phyloP scores from a whole-genome alignment of 2,797 vertebrate genomes.

The Pteropus rufus region DNA sequence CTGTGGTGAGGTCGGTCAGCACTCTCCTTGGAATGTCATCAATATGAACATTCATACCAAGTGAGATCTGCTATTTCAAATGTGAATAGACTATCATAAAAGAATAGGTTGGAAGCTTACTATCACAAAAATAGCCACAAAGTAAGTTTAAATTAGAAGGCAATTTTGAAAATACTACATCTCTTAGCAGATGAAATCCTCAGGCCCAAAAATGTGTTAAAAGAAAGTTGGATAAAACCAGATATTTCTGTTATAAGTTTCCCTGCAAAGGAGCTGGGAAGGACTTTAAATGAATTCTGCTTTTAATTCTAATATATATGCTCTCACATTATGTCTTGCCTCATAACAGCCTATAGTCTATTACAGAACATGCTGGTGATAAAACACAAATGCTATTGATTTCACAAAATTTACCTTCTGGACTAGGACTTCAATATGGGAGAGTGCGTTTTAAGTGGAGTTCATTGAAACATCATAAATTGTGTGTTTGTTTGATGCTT shows the following conservation, averaged over 20 bases:
- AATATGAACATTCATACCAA: neutral
- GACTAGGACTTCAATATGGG: neutral
- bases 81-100: neutral
- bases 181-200: neutral
- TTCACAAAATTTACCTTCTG: neutral
- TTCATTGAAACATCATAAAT: neutral
- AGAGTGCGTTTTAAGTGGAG: neutral
- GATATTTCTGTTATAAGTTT: neutral
- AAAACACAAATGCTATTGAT: neutral
- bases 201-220: neutral
- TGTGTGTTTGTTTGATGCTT: neutral
- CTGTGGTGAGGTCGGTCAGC: neutral
- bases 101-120: neutral
- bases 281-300: neutral
- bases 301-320: neutral
- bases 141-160: neutral
- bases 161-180: neutral
- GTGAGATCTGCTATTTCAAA: neutral
- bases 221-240: neutral
- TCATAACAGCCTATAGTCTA: neutral
- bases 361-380: neutral
- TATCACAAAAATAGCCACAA: neutral
- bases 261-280: neutral
- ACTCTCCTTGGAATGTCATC: neutral
- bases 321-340: neutral